These are phyloP conservation scores for Trachurus trachurus DNA, from an alignment of 2,797 vertebrate genomes.

Conservation along the genomic window DNA sequence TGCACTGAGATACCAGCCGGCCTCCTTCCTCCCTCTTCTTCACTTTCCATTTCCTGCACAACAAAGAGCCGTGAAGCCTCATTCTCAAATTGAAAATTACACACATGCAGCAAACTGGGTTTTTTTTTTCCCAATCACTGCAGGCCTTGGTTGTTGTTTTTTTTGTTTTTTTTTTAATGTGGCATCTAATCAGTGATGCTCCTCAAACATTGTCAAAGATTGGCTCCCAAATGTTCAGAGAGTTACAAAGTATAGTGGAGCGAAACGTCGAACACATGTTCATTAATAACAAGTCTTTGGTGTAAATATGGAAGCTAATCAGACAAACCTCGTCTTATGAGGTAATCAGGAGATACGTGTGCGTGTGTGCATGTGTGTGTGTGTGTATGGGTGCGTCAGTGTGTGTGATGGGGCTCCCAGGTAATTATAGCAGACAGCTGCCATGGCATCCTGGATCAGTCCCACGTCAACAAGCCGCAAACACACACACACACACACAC, in stretches of 20 bases:
- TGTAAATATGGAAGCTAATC: conserved; percentile 79
- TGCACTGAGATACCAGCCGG: conserved; percentile 7
- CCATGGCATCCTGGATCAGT: conserved; percentile 82
- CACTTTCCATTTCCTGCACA: conserved; percentile 36
- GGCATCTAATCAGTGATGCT: conserved; percentile 45
- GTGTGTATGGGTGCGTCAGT: conserved; percentile 22
- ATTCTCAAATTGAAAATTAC: conserved; percentile 43
- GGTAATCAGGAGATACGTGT: conserved; percentile 70
- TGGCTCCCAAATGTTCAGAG: conserved; percentile 53
- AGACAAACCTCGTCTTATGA: conserved; percentile 75
- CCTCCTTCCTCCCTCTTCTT: conserved; percentile 1
- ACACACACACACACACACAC: conserved; percentile 34
- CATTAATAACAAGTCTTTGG: conserved; percentile 76
- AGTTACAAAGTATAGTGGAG: conserved; percentile 62
- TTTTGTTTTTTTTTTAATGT: background rate
- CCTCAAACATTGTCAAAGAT: conserved; percentile 53
- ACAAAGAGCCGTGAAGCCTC: conserved; percentile 42
- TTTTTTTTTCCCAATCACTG: conserved; percentile 48
- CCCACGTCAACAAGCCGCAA: conserved; percentile 76
- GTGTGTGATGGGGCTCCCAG: conserved; percentile 74
- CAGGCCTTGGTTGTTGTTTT: background rate
- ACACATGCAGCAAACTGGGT: conserved; percentile 19
- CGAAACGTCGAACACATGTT: conserved; percentile 73
- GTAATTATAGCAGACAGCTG: conserved; percentile 86
- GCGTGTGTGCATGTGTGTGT: conserved; percentile 14